These are phyloP conservation scores for Chloebia gouldiae DNA, from an alignment of 2,113 vertebrate species.

Conservation along the genomic window DNA sequence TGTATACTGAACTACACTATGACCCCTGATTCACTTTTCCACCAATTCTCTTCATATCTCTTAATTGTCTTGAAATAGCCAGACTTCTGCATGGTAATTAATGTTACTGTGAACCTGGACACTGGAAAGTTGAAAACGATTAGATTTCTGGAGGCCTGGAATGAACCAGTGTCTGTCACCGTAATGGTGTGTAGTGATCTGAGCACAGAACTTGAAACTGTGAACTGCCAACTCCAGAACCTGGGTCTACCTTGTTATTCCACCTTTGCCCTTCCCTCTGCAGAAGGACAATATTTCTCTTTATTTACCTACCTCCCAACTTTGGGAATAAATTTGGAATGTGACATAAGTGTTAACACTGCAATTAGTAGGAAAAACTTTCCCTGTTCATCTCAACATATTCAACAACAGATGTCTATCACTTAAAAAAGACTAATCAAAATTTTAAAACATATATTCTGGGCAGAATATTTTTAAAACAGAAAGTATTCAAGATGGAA, in stretches of 20 bases:
- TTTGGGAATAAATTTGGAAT: background rate
- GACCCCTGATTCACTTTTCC: conserved; percentile 75
- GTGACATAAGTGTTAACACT: background rate
- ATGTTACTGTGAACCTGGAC: background rate
- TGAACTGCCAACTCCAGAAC: background rate
- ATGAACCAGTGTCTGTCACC: background rate
- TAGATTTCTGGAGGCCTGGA: conserved; percentile 4
- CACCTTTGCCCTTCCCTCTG: background rate
- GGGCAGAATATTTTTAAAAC: background rate
- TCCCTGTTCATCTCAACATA: background rate
- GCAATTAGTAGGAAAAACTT: background rate
- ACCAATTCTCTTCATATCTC: conserved; percentile 70
- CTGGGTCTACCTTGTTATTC: background rate
- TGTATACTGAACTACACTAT: conserved; percentile 53
- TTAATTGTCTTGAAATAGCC: conserved; percentile 31
- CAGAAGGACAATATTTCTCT: background rate
- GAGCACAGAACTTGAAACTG: background rate
- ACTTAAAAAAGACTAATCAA: background rate
- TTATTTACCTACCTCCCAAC: background rate
- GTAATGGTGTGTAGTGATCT: background rate
- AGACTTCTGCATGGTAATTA: background rate
- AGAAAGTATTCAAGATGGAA: background rate
- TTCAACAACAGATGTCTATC: background rate
- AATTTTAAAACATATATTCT: background rate
- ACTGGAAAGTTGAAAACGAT: background rate